phyloP scores from a whole-genome alignment of 2,888 invertebrate genomes.

The Osedax frankpressi region DNA sequence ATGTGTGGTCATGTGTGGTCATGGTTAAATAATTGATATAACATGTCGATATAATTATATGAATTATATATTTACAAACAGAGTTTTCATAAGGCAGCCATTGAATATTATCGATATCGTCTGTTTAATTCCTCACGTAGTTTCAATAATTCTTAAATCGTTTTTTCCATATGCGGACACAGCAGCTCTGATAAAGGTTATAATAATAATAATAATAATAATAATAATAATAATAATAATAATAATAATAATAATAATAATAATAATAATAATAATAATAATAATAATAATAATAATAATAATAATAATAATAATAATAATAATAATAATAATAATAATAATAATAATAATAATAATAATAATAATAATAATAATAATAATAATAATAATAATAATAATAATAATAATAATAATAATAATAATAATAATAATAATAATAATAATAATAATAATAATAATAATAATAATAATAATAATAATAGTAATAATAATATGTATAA shows the following conservation, averaged over 20 bases:
- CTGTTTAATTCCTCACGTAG: slow-evolving; percentile 39
- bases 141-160: slow-evolving; percentile 35
- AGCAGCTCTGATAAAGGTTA: slow-evolving; percentile 15
- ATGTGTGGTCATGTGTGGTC: too few species aligned
- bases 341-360: slow-evolving; percentile 16
- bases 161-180: slow-evolving; percentile 27
- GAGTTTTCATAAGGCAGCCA: slow-evolving; percentile 33
- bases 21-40: too few species aligned
- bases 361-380: not conserved
- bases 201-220: slow-evolving; percentile 13
- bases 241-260: slow-evolving; percentile 16
- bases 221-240: not conserved
- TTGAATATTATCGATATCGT: slow-evolving; percentile 41
- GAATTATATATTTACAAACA: slow-evolving; percentile 32
- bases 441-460: slow-evolving; percentile 6
- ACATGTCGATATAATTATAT: too few species aligned
- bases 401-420: not conserved
- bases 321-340: not conserved
- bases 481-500: slow-evolving; percentile 1
- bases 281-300: slow-evolving; percentile 6
- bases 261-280: not conserved
- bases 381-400: slow-evolving; percentile 13
- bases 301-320: not conserved
- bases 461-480: slow-evolving; percentile 1
- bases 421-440: not conserved